Conservation (phyloP, 2,113 vertebrate genomes). For the Serilophus lunatus region DNA sequence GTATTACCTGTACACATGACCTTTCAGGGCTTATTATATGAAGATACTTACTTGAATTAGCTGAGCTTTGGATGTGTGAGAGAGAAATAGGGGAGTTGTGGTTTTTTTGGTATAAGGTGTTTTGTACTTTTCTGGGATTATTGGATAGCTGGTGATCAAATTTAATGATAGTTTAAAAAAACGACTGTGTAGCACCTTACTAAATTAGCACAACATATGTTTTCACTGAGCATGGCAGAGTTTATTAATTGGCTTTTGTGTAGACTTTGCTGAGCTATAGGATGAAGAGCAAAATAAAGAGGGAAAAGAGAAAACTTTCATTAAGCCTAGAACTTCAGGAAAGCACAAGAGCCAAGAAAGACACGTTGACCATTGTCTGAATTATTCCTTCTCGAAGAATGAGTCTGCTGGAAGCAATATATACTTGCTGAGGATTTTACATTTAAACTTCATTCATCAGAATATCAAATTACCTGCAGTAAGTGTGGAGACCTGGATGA, state of each 20-base stretch:
- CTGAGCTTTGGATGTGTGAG: neutral
- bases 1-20: neutral
- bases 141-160: neutral
- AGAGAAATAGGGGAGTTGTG: rapidly evolving
- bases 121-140: neutral
- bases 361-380: neutral
- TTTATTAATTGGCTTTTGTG: neutral
- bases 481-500: neutral
- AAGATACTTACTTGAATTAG: neutral
- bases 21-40: neutral
- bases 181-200: neutral
- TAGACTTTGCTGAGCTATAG: neutral
- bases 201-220: neutral
- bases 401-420: neutral
- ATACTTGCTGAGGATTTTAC: neutral
- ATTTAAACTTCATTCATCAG: neutral
- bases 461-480: neutral
- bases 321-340: neutral
- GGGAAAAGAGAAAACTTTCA: neutral
- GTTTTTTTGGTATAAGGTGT: neutral
- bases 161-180: neutral
- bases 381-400: neutral
- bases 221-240: neutral
- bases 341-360: neutral
- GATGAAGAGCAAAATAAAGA: neutral